These are phyloP conservation scores for Acronicta alni DNA, from an alignment of 2,888 invertebrate species.

Conservation along the genomic window DNA sequence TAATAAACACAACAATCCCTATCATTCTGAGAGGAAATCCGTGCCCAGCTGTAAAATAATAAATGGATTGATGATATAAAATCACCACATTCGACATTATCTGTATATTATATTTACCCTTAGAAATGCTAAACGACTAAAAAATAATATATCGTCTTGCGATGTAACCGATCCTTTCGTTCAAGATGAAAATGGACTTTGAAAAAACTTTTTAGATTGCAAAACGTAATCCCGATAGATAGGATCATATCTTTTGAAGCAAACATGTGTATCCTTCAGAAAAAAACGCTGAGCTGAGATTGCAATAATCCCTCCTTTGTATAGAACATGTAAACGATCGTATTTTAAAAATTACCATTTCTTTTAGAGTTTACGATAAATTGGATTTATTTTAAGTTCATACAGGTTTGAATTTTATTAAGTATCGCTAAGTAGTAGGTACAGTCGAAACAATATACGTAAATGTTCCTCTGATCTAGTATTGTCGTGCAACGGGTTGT, in stretches of 20 bases:
- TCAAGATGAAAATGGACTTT: constrained; percentile 12
- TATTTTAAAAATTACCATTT: constrained; percentile 10
- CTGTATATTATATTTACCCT: too few relatives aligned
- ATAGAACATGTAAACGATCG: constrained; percentile 12
- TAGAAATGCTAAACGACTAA: too few relatives aligned
- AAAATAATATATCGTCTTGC: constrained; percentile 2
- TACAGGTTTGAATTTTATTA: neutral
- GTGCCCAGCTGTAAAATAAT: too few relatives aligned
- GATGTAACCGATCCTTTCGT: constrained; percentile 4
- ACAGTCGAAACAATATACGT: too few relatives aligned
- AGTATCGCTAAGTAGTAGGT: too few relatives aligned
- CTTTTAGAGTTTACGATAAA: constrained; percentile 15
- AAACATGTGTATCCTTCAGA: constrained; percentile 8
- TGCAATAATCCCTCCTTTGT: constrained; percentile 22
- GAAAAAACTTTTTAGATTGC: constrained; percentile 17
- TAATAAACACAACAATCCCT: too few relatives aligned
- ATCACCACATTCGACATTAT: too few relatives aligned
- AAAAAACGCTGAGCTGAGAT: constrained; percentile 20
- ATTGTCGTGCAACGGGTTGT: too few relatives aligned
- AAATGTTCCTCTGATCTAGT: too few relatives aligned
- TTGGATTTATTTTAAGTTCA: neutral
- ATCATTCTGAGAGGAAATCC: too few relatives aligned
- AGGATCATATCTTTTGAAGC: constrained; percentile 18
- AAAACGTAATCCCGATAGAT: constrained; percentile 19
- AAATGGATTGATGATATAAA: too few relatives aligned